A percentile compares a stretch with the other conserved stretches of the same genome.
phyloP scores from a whole-genome alignment of 2,888 invertebrate genomes.

The Hirtodrosophila confusa region DNA sequence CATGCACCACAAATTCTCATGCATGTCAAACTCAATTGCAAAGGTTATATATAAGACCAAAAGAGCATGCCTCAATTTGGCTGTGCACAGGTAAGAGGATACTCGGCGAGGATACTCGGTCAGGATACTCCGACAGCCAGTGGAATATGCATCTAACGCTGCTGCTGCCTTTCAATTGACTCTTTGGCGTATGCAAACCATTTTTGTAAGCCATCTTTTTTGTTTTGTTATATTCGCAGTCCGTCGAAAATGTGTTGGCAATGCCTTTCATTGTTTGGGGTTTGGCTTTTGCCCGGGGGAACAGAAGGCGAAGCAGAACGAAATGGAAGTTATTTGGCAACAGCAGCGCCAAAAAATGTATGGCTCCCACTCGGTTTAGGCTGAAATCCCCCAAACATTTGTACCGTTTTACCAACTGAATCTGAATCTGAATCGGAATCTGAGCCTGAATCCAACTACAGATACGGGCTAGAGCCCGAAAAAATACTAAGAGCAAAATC shows the following conservation, averaged over 20 bases:
- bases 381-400: constrained; percentile 43
- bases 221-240: constrained; percentile 3
- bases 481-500: constrained; percentile 11
- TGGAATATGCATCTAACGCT: constrained; percentile 38
- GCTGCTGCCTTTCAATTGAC: constrained; percentile 58
- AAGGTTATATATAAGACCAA: constrained; percentile 56
- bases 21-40: constrained; percentile 65
- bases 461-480: background rate
- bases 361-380: constrained; percentile 68
- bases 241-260: constrained; percentile 49
- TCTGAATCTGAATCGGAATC: constrained; percentile 3
- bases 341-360: constrained; percentile 62
- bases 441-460: background rate
- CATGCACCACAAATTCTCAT: constrained; percentile 26
- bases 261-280: constrained; percentile 55
- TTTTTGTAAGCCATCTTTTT: constrained; percentile 28
- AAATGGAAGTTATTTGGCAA: constrained; percentile 43
- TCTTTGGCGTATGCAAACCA: constrained; percentile 44
- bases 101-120: background rate
- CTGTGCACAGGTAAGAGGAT: background rate
- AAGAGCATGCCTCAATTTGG: constrained; percentile 28
- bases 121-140: background rate
- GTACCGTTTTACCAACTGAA: constrained; percentile 23
- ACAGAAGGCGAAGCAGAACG: constrained; percentile 29
- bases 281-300: constrained; percentile 28